Evolutionary conservation across 1,140 invertebrate species (phyloP).

Genomic region (Idris sp.): DNA sequence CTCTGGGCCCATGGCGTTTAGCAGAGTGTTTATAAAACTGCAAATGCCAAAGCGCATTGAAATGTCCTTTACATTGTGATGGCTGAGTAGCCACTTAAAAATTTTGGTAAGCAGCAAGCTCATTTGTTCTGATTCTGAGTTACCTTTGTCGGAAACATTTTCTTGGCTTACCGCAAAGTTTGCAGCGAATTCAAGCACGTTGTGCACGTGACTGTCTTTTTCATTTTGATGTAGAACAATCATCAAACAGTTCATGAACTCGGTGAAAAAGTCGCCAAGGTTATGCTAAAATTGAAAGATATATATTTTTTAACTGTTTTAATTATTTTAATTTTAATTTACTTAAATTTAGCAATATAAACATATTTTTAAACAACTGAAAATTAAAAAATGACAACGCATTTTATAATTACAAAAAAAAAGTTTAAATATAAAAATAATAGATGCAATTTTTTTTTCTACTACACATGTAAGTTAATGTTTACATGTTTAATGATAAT

Average conservation of each 20-base stretch:
- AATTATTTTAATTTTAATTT: too few relatives aligned
- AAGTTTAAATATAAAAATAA: too few relatives aligned
- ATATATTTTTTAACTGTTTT: too few relatives aligned
- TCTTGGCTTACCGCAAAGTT: slow-evolving; percentile 76
- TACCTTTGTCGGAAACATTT: slow-evolving; percentile 2
- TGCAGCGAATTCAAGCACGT: slow-evolving; percentile 79
- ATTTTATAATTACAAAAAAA: too few relatives aligned
- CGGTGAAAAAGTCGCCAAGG: slow-evolving; percentile 61
- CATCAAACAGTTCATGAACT: slow-evolving; percentile 65
- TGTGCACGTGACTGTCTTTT: slow-evolving; percentile 76
- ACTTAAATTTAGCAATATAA: too few relatives aligned
- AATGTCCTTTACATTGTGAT: slow-evolving; percentile 80
- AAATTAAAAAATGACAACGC: too few relatives aligned
- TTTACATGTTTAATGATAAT: too few relatives aligned
- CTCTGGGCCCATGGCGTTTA: slow-evolving; percentile 85
- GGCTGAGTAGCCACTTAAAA: slow-evolving; percentile 65
- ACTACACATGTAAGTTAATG: too few relatives aligned
- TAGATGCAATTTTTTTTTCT: too few relatives aligned
- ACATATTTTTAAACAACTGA: too few relatives aligned
- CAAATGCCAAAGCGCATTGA: slow-evolving; percentile 62
- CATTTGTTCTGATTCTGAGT: slow-evolving; percentile 60
- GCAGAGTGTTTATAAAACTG: slow-evolving; percentile 81
- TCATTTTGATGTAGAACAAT: slow-evolving; percentile 66
- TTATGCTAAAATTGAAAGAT: slow-evolving; percentile 64
- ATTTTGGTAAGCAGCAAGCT: slow-evolving; percentile 66